Base-by-base conservation (phyloP, 2,797 vertebrate genomes). In the Betta splendens region DNA sequence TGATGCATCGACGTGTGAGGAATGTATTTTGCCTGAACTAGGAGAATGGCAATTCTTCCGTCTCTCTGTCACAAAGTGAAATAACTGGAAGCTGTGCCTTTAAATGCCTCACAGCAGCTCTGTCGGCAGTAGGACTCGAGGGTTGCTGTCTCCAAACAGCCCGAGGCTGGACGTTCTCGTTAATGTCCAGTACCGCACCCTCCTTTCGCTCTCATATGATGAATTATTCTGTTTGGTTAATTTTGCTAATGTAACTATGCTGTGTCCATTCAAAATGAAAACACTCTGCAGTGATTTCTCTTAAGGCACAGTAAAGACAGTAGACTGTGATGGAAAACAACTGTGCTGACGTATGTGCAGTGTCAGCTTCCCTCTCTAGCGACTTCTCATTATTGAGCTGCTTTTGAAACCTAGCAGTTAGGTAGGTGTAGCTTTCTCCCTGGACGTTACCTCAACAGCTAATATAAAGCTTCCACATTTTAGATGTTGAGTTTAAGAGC, bases 191-290 rank as follows among this genome's bases (percentile, higher is more conserved):
- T 16, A 37, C 69, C 13, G 64, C 67, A 78, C 61, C n/a, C 69
- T 67, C 57, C 25, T 0, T 67, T 78, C 63, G 75, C 31, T 52
- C 17, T 62, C 32, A 75, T 40, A 53, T 53, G 20, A 77, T 83
- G 67, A 85, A 79, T 85, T 78, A 85, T 87, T 84, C 77, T 72
- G 72, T 84, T 77, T 84, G 73, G 36, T 72, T 67, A 38, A 61
- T 67, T 75, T 62, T 66, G n/a, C 43, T 66, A 52, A 71, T 70
- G 49, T 23, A 39, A 64, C 49, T 40, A 9, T 23, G 13, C 46
- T 31, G 12, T 42, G 33, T 42, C 21, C 29, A 31, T 43, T 70
- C 40, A 17, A 9, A 64, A 33, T 56, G 9, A 63, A 54, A 65
- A 44, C 26, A 5, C 23, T 50, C 31, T 61, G 47, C 62, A 48